Evolutionary conservation across 2,113 vertebrate species (phyloP).

Genomic region (Pantherophis guttatus): DNA sequence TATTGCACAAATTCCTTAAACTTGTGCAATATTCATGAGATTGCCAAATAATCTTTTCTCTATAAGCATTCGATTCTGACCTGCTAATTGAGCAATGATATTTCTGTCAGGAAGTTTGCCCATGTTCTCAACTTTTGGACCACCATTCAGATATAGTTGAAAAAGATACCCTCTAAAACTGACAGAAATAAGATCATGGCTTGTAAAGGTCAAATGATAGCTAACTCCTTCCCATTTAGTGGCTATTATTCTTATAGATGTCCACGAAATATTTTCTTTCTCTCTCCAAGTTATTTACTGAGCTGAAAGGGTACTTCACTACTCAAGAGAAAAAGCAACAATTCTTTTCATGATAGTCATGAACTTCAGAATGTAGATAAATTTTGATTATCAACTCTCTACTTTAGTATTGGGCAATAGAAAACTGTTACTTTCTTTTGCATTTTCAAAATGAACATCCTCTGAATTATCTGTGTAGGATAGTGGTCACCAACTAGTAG

Average conservation of each 20-base stretch:
- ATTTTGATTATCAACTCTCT: not conserved
- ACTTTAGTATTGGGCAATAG: not conserved
- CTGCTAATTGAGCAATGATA: not conserved
- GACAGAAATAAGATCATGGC: not conserved
- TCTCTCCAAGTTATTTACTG: not conserved
- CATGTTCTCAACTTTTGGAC: not conserved
- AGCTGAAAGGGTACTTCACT: not conserved
- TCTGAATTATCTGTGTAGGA: not conserved
- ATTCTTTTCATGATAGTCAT: not conserved
- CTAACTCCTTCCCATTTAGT: not conserved
- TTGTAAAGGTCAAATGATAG: not conserved
- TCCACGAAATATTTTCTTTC: not conserved
- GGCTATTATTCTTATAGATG: not conserved
- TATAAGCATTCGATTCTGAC: not conserved
- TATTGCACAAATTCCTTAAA: not conserved
- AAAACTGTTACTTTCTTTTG: no score
- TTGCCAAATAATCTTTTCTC: no score
- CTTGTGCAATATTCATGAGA: no score
- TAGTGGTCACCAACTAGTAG: no score
- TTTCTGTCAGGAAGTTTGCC: not conserved
- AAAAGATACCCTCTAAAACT: not conserved
- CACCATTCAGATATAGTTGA: not conserved
- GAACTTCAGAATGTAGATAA: not conserved
- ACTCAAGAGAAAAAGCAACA: not conserved
- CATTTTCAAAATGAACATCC: not conserved